A percentile compares a stretch with the other conserved stretches of the same genome.
phyloP scores from a whole-genome alignment of 2,797 vertebrate species.

The Chiroxiphia lanceolata region DNA sequence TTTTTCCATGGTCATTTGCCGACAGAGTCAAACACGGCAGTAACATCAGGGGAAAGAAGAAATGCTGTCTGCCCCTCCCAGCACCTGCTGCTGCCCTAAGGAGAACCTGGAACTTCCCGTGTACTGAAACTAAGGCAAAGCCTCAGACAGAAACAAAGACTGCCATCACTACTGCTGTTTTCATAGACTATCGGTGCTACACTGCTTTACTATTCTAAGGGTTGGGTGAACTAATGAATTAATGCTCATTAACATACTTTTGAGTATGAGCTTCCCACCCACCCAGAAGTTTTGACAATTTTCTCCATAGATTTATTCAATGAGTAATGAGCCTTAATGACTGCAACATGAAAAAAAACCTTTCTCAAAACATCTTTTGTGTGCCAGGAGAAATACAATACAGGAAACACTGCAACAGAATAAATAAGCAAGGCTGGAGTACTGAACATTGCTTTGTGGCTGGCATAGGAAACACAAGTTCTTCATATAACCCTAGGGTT shows the following conservation, averaged over 20 bases:
- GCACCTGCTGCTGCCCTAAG: background rate
- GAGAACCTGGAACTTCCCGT: background rate
- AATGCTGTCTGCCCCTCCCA: background rate
- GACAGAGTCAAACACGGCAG: background rate
- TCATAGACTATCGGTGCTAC: background rate
- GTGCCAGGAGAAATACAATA: background rate
- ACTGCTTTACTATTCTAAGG: background rate
- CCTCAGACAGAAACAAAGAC: background rate
- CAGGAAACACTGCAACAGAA: background rate
- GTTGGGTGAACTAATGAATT: background rate
- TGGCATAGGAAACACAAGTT: background rate
- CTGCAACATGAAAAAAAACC: background rate
- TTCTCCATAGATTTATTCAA: background rate
- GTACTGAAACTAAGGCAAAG: background rate
- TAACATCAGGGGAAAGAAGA: background rate
- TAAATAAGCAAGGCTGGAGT: background rate
- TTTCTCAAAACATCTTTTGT: background rate
- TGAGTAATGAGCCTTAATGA: conserved; percentile 10
- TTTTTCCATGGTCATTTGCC: background rate
- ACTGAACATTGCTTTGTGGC: background rate
- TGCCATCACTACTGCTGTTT: background rate
- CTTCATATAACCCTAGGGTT: background rate
- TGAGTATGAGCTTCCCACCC: background rate
- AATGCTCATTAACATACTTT: background rate
- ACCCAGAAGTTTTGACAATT: background rate